Conservation (phyloP, 2,797 vertebrate species). For the Gymnodraco acuticeps region DNA sequence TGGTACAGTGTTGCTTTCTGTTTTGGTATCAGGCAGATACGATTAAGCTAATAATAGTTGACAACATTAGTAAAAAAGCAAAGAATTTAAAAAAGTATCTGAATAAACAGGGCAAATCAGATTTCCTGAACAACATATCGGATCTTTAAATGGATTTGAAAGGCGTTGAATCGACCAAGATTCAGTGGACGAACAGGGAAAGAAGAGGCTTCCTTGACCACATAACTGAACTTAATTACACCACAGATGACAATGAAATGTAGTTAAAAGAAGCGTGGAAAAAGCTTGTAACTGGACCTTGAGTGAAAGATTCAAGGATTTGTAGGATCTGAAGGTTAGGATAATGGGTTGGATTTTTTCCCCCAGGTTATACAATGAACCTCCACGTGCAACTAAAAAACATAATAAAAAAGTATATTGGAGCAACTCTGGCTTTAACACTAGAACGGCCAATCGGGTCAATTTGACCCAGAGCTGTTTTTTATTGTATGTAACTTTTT, state of each 20-base stretch:
- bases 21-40: not conserved
- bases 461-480: too few species aligned
- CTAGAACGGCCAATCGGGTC: too few species aligned
- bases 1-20: not conserved
- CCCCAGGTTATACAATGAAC: not conserved
- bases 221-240: not conserved
- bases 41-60: too few species aligned
- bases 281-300: not conserved
- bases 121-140: not conserved
- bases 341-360: not conserved
- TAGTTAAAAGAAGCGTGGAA: not conserved
- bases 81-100: not conserved
- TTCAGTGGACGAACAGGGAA: not conserved
- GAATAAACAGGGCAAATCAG: not conserved
- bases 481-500: too few species aligned
- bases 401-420: too few species aligned
- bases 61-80: not conserved
- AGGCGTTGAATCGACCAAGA: not conserved
- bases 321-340: too few species aligned
- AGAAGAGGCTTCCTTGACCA: not conserved
- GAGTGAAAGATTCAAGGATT: not conserved
- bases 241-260: not conserved
- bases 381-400: too few species aligned
- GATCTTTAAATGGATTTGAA: not conserved
- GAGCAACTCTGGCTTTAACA: too few species aligned